Conservation (phyloP, 2,888 invertebrate genomes). For the Pomacea canaliculata region DNA sequence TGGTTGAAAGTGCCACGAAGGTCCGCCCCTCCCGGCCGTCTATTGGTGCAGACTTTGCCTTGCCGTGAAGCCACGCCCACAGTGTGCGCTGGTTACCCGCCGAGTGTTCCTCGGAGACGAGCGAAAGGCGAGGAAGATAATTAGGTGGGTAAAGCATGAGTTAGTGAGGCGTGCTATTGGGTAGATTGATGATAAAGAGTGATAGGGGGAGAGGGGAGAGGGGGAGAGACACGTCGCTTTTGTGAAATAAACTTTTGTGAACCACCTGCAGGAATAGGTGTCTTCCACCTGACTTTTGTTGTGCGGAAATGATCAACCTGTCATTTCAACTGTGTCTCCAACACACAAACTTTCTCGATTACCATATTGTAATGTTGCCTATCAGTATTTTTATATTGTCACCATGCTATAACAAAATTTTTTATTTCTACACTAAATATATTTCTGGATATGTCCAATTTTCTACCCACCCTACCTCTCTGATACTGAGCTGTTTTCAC, state of each 20-base stretch:
- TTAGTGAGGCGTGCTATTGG: slow-evolving; percentile 18
- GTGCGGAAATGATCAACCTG: no score
- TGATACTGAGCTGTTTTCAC: no score
- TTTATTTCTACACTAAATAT: no score
- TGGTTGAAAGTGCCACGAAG: neutral
- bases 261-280: no score
- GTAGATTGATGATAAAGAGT: neutral
- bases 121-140: slow-evolving; percentile 15
- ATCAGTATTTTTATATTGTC: no score
- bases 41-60: neutral
- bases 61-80: neutral
- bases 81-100: neutral
- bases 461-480: no score
- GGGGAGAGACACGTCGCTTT: neutral
- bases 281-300: no score
- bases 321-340: no score
- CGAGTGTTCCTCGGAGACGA: neutral
- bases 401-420: no score
- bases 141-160: slow-evolving; percentile 20
- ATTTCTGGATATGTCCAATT: no score
- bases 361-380: no score
- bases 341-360: no score
- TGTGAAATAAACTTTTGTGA: neutral
- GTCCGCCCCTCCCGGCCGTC: neutral
- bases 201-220: neutral